Conservation (phyloP, 2,888 invertebrate species). For the Herminia tarsipennalis region DNA sequence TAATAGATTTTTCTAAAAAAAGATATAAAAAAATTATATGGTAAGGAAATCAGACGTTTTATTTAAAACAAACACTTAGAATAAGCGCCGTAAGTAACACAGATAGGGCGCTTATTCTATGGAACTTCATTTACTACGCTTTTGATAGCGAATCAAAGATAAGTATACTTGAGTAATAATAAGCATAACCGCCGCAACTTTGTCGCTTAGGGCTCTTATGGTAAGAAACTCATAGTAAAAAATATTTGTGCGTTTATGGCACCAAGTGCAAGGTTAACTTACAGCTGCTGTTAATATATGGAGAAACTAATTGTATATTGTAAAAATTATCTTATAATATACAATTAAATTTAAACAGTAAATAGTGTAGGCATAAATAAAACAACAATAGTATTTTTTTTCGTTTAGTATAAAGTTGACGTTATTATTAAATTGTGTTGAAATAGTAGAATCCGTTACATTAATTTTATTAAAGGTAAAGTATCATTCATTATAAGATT, state of each 20-base stretch:
- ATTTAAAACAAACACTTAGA: background rate
- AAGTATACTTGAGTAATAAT: background rate
- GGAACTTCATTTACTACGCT: background rate
- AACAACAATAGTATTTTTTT: no score
- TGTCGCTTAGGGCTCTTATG: background rate
- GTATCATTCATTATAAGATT: no score
- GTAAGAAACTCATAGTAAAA: background rate
- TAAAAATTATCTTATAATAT: no score
- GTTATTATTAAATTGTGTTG: no score
- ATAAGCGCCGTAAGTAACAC: background rate
- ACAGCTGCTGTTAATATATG: background rate
- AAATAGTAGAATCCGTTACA: no score
- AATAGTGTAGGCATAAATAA: no score
- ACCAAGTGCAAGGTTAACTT: background rate
- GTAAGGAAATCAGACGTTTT: background rate
- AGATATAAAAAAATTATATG: background rate
- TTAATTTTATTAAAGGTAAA: no score
- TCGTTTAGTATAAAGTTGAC: no score
- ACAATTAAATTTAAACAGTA: no score
- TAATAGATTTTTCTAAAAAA: no score
- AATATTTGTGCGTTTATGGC: background rate
- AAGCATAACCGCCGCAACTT: background rate
- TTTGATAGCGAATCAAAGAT: background rate
- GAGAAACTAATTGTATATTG: background rate
- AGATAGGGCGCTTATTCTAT: background rate